phyloP scores from a whole-genome alignment of 2,888 invertebrate genomes.

The Choristoneura rosaceana region DNA sequence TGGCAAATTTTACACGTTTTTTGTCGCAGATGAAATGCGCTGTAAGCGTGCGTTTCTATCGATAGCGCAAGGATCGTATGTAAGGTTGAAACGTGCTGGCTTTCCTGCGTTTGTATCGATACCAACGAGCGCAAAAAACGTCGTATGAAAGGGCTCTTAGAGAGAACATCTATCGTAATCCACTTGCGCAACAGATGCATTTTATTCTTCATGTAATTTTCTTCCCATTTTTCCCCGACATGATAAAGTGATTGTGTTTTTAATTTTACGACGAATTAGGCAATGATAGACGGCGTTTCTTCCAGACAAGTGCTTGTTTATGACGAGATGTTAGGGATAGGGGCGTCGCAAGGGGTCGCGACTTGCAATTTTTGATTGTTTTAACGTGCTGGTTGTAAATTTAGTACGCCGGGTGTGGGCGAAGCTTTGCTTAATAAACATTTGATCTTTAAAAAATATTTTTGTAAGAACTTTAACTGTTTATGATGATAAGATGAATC shows the following conservation, averaged over 20 bases:
- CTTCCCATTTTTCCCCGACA: conserved; percentile 54
- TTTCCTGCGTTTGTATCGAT: too few relatives aligned
- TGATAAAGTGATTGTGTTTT: conserved; percentile 68
- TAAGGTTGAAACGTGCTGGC: too few relatives aligned
- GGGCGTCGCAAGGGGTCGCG: conserved; percentile 23
- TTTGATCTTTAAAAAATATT: neutral
- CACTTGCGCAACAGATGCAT: conserved; percentile 78
- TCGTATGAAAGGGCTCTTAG: too few relatives aligned
- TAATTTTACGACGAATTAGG: conserved; percentile 59
- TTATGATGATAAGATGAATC: neutral
- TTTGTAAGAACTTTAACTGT: neutral
- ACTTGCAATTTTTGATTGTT: conserved; percentile 25
- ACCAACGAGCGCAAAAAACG: too few relatives aligned
- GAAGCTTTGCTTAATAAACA: conserved; percentile 23
- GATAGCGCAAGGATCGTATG: too few relatives aligned
- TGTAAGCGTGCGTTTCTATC: too few relatives aligned
- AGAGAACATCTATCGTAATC: conserved; percentile 49
- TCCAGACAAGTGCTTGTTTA: conserved; percentile 35
- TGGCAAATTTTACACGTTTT: too few relatives aligned
- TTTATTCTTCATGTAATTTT: conserved; percentile 75
- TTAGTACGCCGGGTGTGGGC: conserved; percentile 31
- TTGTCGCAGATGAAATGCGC: too few relatives aligned
- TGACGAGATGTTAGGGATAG: conserved; percentile 15
- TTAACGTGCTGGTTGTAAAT: conserved; percentile 39
- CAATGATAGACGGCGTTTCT: conserved; percentile 36